A percentile compares a stretch with the other conserved stretches of the same genome.
These are phyloP conservation scores for Rhinolophus ferrumequinum DNA, from an alignment of 2,113 vertebrate genomes.

Conservation along the genomic window DNA sequence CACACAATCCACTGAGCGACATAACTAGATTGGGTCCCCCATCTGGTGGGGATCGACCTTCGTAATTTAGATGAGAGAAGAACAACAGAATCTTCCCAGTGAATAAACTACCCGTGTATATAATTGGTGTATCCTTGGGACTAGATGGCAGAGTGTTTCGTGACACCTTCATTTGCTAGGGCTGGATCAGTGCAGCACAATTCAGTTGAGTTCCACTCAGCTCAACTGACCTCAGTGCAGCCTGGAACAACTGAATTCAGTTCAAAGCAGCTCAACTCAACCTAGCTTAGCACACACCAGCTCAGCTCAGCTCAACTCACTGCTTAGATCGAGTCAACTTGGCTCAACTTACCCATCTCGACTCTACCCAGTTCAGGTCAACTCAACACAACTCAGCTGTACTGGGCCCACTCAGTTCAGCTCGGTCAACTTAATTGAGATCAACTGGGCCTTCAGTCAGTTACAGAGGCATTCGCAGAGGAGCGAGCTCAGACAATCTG, in stretches of 20 bases:
- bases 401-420: background rate
- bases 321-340: background rate
- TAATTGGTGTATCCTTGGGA: background rate
- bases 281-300: too few species aligned
- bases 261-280: background rate
- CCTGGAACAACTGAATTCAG: background rate
- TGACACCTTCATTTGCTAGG: background rate
- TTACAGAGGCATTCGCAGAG: background rate
- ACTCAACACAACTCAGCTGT: background rate
- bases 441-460: accelerated
- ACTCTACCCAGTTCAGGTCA: too few species aligned
- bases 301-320: background rate
- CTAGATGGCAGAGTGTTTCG: background rate
- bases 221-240: background rate
- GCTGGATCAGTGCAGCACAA: background rate
- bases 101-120: background rate
- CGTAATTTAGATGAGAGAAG: background rate
- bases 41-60: background rate
- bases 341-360: background rate
- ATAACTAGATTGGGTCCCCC: accelerated
- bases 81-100: background rate
- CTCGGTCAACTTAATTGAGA: background rate
- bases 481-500: too few species aligned
- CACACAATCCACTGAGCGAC: background rate
- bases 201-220: background rate